These are phyloP conservation scores for Oceanites oceanicus DNA, from an alignment of 2,113 vertebrate genomes.

Conservation along the genomic window DNA sequence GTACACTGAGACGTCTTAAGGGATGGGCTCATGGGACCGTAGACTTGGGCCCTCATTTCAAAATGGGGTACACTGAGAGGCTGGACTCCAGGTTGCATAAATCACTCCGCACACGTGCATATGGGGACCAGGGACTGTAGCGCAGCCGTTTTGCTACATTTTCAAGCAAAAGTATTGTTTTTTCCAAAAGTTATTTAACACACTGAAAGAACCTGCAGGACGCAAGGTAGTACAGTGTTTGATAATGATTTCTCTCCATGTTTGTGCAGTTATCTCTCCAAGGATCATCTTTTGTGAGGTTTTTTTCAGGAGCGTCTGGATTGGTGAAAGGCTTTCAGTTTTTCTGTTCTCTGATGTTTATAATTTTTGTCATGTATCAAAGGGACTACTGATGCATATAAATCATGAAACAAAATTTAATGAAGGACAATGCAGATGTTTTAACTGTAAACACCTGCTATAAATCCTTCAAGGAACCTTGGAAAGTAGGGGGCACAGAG, in stretches of 20 bases:
- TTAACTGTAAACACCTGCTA: background rate
- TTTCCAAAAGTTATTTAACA: background rate
- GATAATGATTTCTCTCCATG: background rate
- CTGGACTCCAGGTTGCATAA: background rate
- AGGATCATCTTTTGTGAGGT: background rate
- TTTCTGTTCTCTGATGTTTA: background rate
- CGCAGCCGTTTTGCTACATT: background rate
- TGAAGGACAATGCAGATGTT: background rate
- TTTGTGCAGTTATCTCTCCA: background rate
- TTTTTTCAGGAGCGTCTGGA: background rate
- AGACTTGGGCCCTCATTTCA: background rate
- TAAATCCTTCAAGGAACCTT: background rate
- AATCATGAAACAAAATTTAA: background rate
- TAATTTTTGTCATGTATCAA: background rate
- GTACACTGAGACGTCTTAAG: background rate
- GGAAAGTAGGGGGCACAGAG: background rate
- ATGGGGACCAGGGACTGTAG: background rate
- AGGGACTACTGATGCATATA: background rate
- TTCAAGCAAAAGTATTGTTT: background rate
- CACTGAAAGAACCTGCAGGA: background rate
- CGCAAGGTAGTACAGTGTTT: background rate
- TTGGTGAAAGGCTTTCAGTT: background rate
- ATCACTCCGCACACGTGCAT: background rate
- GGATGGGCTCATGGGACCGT: background rate
- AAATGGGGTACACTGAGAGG: background rate